Conservation (phyloP, 2,797 vertebrate species). For the Phataginus tetradactyla region DNA sequence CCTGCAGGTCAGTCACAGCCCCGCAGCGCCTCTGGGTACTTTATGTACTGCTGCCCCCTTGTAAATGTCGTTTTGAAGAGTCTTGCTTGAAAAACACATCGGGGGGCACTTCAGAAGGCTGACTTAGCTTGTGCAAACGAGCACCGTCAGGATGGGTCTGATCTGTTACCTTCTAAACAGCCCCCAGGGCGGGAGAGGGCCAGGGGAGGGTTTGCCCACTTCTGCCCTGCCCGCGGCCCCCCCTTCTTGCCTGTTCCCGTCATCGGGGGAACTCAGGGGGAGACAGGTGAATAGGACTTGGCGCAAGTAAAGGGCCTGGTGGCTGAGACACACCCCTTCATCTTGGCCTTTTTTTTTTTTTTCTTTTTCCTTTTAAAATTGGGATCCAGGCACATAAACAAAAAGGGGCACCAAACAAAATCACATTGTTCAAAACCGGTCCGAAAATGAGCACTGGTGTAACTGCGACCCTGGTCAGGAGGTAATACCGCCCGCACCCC, state of each 20-base stretch:
- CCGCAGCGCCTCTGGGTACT: neutral
- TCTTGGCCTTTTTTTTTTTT: neutral
- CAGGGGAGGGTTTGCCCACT: neutral
- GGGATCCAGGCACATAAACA: neutral
- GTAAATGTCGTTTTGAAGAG: neutral
- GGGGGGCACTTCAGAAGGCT: neutral
- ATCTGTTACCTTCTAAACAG: neutral
- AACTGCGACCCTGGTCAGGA: neutral
- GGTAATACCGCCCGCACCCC: neutral
- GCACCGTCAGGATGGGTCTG: neutral
- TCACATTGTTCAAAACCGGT: neutral
- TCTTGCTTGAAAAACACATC: constrained; percentile 3
- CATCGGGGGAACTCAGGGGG: neutral
- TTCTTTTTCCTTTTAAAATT: neutral
- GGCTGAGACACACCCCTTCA: neutral
- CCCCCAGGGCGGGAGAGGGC: neutral
- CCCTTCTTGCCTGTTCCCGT: neutral
- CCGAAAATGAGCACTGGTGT: neutral
- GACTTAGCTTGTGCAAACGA: neutral
- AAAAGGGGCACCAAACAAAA: neutral
- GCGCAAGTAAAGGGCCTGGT: neutral
- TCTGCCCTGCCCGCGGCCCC: neutral
- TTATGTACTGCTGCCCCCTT: neutral
- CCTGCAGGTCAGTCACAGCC: neutral
- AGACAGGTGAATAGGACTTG: neutral